A percentile compares a stretch with the other conserved stretches of the same genome.
Evolutionary conservation across 2,113 vertebrate species (phyloP).

Genomic region (Hemiscyllium ocellatum): DNA sequence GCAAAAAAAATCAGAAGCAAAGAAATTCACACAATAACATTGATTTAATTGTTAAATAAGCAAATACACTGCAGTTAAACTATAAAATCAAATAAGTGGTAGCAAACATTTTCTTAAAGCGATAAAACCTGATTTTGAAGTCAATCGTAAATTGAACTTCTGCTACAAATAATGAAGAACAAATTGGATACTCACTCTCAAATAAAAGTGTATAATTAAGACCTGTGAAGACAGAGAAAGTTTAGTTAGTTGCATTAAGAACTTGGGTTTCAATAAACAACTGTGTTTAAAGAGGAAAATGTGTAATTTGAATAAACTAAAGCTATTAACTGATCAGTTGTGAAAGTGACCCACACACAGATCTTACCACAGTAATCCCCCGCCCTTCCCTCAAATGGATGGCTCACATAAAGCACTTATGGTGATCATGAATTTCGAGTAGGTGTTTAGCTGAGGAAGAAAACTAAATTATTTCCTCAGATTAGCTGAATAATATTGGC

Average conservation of each 20-base stretch:
- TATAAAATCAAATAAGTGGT: background rate
- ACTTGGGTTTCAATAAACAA: background rate
- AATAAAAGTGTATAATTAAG: slow-evolving; percentile 85
- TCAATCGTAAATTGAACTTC: background rate
- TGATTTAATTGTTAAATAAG: background rate
- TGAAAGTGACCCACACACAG: background rate
- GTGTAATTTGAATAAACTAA: too few relatives aligned
- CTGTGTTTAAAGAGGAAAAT: background rate
- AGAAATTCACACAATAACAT: background rate
- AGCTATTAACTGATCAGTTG: background rate
- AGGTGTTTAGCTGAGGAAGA: background rate
- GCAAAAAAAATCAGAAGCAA: background rate
- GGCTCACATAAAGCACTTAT: background rate
- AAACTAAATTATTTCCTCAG: background rate
- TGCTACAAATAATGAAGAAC: background rate
- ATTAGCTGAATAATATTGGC: background rate
- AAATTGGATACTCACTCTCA: slow-evolving; percentile 76
- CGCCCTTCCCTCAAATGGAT: too few relatives aligned
- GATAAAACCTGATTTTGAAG: background rate
- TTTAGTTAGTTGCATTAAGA: slow-evolving; percentile 3
- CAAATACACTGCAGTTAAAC: background rate
- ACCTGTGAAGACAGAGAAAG: slow-evolving; percentile 75
- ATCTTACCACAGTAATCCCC: background rate
- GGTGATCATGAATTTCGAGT: background rate
- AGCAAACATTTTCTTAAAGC: background rate